phyloP scores from a whole-genome alignment of 2,113 vertebrate species.

The Climacteris rufus region DNA sequence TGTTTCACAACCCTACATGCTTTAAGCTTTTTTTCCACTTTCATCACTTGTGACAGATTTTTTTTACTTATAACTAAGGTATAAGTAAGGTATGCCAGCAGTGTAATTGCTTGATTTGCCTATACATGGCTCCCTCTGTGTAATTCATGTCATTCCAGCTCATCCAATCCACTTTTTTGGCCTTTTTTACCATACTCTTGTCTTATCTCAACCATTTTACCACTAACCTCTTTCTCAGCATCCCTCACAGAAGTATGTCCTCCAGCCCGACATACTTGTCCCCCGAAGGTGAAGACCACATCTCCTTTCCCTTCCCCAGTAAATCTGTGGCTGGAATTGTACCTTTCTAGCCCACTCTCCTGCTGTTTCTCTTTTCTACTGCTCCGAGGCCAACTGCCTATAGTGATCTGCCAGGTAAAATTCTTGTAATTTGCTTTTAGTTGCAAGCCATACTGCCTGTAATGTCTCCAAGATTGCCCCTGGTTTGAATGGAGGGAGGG shows the following conservation, averaged over 20 bases:
- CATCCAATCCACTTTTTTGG: not conserved
- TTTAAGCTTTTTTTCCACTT: not conserved
- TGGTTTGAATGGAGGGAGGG: not conserved
- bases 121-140: not conserved
- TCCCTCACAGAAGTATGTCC: not conserved
- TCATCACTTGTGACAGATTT: not conserved
- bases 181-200: not conserved
- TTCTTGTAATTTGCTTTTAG: not conserved
- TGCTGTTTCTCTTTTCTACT: not conserved
- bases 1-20: not conserved
- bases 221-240: not conserved
- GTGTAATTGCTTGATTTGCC: not conserved
- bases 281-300: not conserved
- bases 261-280: not conserved
- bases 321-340: not conserved
- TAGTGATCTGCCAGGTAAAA: not conserved
- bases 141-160: not conserved
- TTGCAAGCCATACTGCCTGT: not conserved
- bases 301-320: not conserved
- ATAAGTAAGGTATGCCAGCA: not conserved
- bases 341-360: not conserved
- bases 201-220: not conserved
- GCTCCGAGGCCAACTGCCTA: not conserved
- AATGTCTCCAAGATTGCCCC: not conserved
- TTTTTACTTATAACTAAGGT: not conserved